phyloP scores from a whole-genome alignment of 2,113 vertebrate species.

The Gnathonemus echidnorhynchus region DNA sequence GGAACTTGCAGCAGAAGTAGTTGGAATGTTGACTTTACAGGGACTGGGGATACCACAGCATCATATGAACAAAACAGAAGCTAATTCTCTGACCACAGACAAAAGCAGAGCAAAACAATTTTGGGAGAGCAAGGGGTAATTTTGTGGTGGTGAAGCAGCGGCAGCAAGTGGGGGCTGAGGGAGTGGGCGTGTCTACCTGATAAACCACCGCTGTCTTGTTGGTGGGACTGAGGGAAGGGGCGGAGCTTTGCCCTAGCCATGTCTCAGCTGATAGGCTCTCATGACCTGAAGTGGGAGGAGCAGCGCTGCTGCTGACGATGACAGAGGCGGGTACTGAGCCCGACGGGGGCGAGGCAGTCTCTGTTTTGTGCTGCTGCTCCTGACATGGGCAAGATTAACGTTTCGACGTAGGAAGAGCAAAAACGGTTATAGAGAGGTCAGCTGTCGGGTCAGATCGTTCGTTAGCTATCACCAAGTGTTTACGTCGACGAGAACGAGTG shows the following conservation, averaged over 20 bases:
- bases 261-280: conserved; percentile 60
- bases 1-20: too few relatives aligned
- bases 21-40: not conserved
- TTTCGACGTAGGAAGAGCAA: conserved; percentile 36
- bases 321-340: conserved; percentile 80
- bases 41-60: not conserved
- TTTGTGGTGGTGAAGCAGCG: conserved; percentile 44
- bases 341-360: conserved; percentile 63
- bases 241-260: conserved; percentile 53
- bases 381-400: conserved; percentile 65
- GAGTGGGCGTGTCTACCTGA: conserved; percentile 68
- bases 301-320: conserved; percentile 75
- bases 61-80: not conserved
- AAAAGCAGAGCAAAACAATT: conserved; percentile 32
- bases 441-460: not conserved
- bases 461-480: not conserved
- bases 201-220: conserved; percentile 69
- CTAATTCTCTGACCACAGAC: not conserved
- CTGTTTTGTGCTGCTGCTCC: conserved; percentile 68
- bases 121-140: conserved; percentile 44
- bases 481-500: not conserved
- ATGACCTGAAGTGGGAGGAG: conserved; percentile 59
- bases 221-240: conserved; percentile 62
- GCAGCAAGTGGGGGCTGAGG: conserved; percentile 59
- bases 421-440: not conserved